phyloP scores from a whole-genome alignment of 2,888 invertebrate species.

The Prosopocoilus inquinatus region DNA sequence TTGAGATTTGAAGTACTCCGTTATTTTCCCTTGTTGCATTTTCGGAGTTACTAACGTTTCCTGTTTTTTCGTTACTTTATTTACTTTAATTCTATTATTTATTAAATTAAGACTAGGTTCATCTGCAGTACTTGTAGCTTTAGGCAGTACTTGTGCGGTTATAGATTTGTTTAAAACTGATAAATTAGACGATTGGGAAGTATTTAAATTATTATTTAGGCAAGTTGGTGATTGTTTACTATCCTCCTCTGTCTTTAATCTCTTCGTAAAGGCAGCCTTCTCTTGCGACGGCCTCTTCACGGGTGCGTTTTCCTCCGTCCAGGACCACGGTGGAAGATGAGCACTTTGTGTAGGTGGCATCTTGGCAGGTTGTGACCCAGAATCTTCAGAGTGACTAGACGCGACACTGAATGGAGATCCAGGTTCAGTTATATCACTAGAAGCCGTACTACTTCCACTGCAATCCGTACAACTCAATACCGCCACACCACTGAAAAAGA shows the following conservation, averaged over 20 bases:
- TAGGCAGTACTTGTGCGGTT: constrained; percentile 25
- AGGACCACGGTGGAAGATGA: constrained; percentile 37
- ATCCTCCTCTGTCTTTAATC: constrained; percentile 34
- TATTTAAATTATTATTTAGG: constrained; percentile 32
- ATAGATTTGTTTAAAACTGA: constrained; percentile 15
- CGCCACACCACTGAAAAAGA: constrained; percentile 74
- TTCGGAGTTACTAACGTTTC: constrained; percentile 32
- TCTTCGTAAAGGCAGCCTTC: constrained; percentile 35
- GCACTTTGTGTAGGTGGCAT: constrained; percentile 44
- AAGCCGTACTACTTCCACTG: constrained; percentile 57
- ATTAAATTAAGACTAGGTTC: constrained; percentile 34
- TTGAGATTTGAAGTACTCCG: constrained; percentile 81
- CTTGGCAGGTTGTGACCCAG: constrained; percentile 42
- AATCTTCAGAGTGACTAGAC: constrained; percentile 52
- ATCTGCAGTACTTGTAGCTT: constrained; percentile 5
- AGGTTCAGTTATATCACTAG: constrained; percentile 83
- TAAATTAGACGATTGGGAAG: background rate
- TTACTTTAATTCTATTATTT: constrained; percentile 12
- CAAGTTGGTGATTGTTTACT: constrained; percentile 40
- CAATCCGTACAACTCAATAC: constrained; percentile 75
- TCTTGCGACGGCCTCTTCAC: constrained; percentile 27
- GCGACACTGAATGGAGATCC: constrained; percentile 79
- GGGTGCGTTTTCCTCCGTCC: constrained; percentile 32
- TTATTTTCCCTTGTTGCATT: constrained; percentile 72
- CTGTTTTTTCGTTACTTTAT: constrained; percentile 22